These are phyloP conservation scores for Dichetophora obliterata DNA, from an alignment of 2,888 invertebrate species.

Conservation along the genomic window DNA sequence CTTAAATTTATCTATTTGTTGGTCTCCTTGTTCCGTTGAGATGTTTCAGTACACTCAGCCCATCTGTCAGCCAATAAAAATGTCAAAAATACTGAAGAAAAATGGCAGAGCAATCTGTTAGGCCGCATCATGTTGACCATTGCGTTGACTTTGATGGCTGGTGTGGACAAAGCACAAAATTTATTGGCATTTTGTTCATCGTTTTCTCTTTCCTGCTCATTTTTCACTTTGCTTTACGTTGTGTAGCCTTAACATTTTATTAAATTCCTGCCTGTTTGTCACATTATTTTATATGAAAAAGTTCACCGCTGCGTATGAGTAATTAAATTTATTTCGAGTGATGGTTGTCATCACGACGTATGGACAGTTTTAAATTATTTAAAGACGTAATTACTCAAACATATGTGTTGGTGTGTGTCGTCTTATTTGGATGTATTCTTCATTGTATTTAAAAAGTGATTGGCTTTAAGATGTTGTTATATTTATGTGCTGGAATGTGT, in stretches of 20 bases:
- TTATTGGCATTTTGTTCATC: neutral
- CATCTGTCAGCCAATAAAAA: slow-evolving; percentile 14
- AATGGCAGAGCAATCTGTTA: neutral
- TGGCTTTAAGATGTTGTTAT: too few species aligned
- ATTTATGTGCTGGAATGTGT: too few species aligned
- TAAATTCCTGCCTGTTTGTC: too few species aligned
- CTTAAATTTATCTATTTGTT: neutral
- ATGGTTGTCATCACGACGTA: too few species aligned
- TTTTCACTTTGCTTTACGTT: neutral
- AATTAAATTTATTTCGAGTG: neutral
- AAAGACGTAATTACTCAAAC: too few species aligned
- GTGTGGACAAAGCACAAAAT: neutral
- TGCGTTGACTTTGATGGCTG: neutral
- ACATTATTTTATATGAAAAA: neutral
- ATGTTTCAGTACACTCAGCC: neutral
- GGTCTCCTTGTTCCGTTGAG: neutral
- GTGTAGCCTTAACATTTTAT: too few species aligned
- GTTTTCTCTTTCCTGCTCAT: neutral
- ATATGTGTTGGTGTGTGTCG: too few species aligned
- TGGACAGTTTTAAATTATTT: too few species aligned
- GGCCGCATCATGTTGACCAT: neutral
- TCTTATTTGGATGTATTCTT: too few species aligned
- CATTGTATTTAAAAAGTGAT: too few species aligned
- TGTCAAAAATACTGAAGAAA: neutral
- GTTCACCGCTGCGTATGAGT: slow-evolving; percentile 6